Evolutionary conservation across 1,140 invertebrate species (phyloP).

Genomic region (Musca vetustissima): DNA sequence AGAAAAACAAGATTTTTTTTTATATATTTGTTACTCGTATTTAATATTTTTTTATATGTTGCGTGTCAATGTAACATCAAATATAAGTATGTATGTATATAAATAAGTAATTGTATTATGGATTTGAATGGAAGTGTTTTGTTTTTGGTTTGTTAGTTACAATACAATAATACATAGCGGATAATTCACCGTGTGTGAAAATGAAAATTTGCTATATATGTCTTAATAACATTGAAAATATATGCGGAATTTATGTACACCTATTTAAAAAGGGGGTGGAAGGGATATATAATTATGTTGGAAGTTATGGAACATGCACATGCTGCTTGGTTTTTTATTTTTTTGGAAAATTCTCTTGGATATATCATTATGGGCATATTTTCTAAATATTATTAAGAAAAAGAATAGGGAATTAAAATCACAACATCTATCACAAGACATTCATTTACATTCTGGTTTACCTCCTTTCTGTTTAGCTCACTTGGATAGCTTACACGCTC

Average conservation of each 20-base stretch:
- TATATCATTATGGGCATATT: too few species aligned
- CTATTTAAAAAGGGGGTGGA: too few species aligned
- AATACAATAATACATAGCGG: too few species aligned
- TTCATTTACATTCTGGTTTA: constrained; percentile 13
- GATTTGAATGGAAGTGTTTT: not conserved
- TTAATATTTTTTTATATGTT: not conserved
- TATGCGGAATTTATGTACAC: not conserved
- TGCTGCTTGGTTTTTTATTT: not conserved
- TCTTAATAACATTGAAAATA: not conserved
- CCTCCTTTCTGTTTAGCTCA: not conserved
- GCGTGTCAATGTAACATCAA: constrained; percentile 5
- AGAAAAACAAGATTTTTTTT: not conserved
- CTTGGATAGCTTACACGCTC: too few species aligned
- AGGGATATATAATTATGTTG: too few species aligned
- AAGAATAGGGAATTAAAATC: too few species aligned
- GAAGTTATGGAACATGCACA: not conserved
- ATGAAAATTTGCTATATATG: too few species aligned
- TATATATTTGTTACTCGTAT: too few species aligned
- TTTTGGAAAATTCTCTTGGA: too few species aligned
- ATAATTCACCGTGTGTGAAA: too few species aligned
- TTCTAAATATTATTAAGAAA: too few species aligned
- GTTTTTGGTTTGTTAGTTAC: too few species aligned
- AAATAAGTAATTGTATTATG: not conserved
- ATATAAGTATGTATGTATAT: not conserved
- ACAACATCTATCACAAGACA: constrained; percentile 18